A percentile compares a stretch with the other conserved stretches of the same genome.
Evolutionary conservation across 1,140 invertebrate genomes (phyloP).

Genomic region (Polypedilum vanderplanki): DNA sequence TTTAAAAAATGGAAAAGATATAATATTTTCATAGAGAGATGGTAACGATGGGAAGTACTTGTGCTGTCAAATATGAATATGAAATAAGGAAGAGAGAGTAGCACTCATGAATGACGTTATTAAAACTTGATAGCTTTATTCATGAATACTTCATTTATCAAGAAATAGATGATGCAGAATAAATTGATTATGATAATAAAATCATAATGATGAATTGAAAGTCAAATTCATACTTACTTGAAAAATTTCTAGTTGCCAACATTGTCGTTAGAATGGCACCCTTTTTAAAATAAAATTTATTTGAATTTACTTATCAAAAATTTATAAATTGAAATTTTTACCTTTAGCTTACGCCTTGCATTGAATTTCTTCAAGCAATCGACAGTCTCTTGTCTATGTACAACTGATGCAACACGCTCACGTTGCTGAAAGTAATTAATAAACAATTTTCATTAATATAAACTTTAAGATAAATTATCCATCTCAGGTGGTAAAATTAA

Average conservation of each 20-base stretch:
- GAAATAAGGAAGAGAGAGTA: not conserved
- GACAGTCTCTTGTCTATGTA: slow-evolving; percentile 91
- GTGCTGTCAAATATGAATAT: slow-evolving; percentile 35
- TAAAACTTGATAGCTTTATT: too few species aligned
- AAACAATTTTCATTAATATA: slow-evolving; percentile 52
- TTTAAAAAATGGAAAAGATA: not conserved
- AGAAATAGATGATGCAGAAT: too few species aligned
- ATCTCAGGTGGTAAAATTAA: too few species aligned
- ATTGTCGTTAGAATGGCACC: slow-evolving; percentile 91
- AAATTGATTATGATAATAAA: too few species aligned
- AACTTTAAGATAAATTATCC: slow-evolving; percentile 29
- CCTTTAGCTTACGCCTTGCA: slow-evolving; percentile 88
- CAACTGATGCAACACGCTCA: slow-evolving; percentile 81
- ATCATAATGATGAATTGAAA: too few species aligned
- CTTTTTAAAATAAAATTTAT: slow-evolving; percentile 45
- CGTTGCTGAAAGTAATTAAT: slow-evolving; percentile 53
- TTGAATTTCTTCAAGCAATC: slow-evolving; percentile 97
- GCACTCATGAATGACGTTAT: too few species aligned
- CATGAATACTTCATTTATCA: too few species aligned
- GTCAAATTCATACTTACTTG: slow-evolving; percentile 63
- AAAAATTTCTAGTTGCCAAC: slow-evolving; percentile 89
- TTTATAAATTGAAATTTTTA: slow-evolving; percentile 44
- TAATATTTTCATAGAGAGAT: slow-evolving; percentile 31
- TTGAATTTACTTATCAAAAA: slow-evolving; percentile 32
- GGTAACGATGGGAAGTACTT: slow-evolving; percentile 39